Conservation (phyloP, 2,888 invertebrate genomes). For the Diarsia mendica region DNA sequence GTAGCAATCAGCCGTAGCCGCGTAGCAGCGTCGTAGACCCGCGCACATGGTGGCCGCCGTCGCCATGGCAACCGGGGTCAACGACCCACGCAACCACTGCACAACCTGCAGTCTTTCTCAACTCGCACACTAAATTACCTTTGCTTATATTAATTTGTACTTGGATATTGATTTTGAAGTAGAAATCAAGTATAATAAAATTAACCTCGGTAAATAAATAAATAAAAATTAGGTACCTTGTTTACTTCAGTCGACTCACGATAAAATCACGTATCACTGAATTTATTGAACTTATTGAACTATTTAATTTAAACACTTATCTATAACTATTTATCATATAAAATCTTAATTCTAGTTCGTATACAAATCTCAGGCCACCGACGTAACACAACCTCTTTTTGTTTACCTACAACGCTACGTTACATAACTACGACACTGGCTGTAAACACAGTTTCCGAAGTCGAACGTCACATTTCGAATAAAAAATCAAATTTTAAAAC, state of each 20-base stretch:
- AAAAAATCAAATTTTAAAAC: slow-evolving; percentile 73
- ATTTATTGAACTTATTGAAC: slow-evolving; percentile 29
- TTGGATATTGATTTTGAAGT: background rate
- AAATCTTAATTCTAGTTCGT: slow-evolving; percentile 62
- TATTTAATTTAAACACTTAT: slow-evolving; percentile 44
- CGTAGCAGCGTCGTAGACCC: slow-evolving; percentile 66
- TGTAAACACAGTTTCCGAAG: slow-evolving; percentile 63
- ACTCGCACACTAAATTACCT: slow-evolving; percentile 27
- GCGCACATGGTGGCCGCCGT: slow-evolving; percentile 83
- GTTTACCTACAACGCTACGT: slow-evolving; percentile 59
- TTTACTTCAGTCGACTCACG: slow-evolving; percentile 10
- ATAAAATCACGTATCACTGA: slow-evolving; percentile 33
- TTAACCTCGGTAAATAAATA: background rate
- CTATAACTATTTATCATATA: slow-evolving; percentile 37
- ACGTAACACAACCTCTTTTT: slow-evolving; percentile 64
- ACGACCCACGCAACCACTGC: slow-evolving; percentile 81
- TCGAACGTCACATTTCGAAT: slow-evolving; percentile 79
- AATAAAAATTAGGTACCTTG: slow-evolving; percentile 46
- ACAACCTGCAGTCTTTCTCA: slow-evolving; percentile 70
- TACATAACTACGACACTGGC: slow-evolving; percentile 62
- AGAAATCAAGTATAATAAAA: background rate
- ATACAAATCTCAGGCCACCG: slow-evolving; percentile 73
- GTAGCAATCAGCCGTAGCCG: slow-evolving; percentile 73
- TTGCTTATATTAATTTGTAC: background rate
- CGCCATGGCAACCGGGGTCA: slow-evolving; percentile 84